These are phyloP conservation scores for Epizoanthus rinbou DNA, from an alignment of 92 coral and sea anemone genomes.

Conservation along the genomic window DNA sequence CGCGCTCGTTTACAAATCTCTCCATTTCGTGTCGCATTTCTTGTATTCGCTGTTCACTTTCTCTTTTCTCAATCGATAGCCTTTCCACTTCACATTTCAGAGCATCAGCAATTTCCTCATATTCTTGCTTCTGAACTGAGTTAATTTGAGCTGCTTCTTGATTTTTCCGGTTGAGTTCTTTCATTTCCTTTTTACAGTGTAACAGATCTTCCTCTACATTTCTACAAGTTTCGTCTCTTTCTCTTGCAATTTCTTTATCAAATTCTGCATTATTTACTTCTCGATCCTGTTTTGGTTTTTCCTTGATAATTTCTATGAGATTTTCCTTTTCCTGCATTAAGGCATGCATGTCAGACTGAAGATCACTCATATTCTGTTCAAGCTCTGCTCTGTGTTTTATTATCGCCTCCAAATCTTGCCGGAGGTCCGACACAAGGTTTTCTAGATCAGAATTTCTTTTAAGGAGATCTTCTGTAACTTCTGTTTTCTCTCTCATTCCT, in stretches of 20 bases:
- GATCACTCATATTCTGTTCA: slow-evolving; percentile 33
- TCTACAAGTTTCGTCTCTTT: slow-evolving; percentile 39
- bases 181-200: not conserved
- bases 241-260: slow-evolving; percentile 36
- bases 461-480: slow-evolving; percentile 1
- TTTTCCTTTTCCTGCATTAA: slow-evolving; percentile 26
- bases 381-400: slow-evolving; percentile 40
- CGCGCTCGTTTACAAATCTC: slow-evolving; percentile 65
- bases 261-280: slow-evolving; percentile 31
- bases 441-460: slow-evolving; percentile 38
- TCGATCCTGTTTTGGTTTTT: slow-evolving; percentile 35
- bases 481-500: slow-evolving; percentile 9
- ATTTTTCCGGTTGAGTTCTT: slow-evolving; percentile 41
- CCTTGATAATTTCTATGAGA: not conserved
- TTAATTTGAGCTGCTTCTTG: slow-evolving; percentile 38
- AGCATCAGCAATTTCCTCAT: slow-evolving; percentile 49
- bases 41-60: slow-evolving; percentile 74
- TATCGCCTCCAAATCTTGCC: slow-evolving; percentile 29
- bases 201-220: slow-evolving; percentile 44
- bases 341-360: slow-evolving; percentile 12
- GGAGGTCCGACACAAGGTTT: slow-evolving; percentile 26
- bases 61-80: slow-evolving; percentile 68
- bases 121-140: slow-evolving; percentile 57
- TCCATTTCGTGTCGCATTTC: slow-evolving; percentile 80
- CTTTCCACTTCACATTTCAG: slow-evolving; percentile 50